Conservation (phyloP, 1,140 invertebrate genomes). For the Rhyzopertha dominica region DNA sequence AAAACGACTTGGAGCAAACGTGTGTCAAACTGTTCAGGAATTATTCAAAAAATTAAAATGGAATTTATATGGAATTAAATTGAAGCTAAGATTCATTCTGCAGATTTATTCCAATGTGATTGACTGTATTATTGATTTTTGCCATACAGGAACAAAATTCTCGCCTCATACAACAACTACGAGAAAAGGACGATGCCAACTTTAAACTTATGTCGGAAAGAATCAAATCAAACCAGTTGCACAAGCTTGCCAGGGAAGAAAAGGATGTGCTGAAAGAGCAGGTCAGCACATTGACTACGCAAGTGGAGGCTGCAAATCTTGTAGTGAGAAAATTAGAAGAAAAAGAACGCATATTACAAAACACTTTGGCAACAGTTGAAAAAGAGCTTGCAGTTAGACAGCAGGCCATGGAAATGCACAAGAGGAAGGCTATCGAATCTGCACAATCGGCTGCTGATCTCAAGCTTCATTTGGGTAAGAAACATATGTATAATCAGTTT, state of each 20-base stretch:
- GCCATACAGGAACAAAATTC: constrained; percentile 94
- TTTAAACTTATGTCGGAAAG: constrained; percentile 98
- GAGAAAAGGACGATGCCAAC: constrained; percentile 98
- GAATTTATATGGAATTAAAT: too few relatives aligned
- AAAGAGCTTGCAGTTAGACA: constrained; percentile 88
- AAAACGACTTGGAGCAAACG: too few relatives aligned
- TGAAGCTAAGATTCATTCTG: too few relatives aligned
- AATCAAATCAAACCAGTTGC: constrained; percentile 95
- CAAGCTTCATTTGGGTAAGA: constrained; percentile 90
- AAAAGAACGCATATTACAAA: constrained; percentile 91
- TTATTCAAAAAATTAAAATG: too few relatives aligned
- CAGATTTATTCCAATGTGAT: too few relatives aligned
- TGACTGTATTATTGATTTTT: too few relatives aligned
- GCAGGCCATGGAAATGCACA: constrained; percentile 96
- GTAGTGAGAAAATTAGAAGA: constrained; percentile 95
- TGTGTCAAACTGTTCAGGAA: too few relatives aligned
- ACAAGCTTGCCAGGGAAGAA: constrained; percentile 91
- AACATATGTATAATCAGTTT: too few relatives aligned
- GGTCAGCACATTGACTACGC: constrained; percentile 50
- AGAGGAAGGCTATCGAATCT: constrained; percentile 92
- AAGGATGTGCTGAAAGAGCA: constrained; percentile 87
- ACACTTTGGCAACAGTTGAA: constrained; percentile 87
- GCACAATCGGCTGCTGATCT: constrained; percentile 96
- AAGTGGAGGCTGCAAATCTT: constrained; percentile 89
- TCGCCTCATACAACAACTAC: constrained; percentile 87